phyloP scores from a whole-genome alignment of 2,113 vertebrate genomes.

The Epinephelus moara region DNA sequence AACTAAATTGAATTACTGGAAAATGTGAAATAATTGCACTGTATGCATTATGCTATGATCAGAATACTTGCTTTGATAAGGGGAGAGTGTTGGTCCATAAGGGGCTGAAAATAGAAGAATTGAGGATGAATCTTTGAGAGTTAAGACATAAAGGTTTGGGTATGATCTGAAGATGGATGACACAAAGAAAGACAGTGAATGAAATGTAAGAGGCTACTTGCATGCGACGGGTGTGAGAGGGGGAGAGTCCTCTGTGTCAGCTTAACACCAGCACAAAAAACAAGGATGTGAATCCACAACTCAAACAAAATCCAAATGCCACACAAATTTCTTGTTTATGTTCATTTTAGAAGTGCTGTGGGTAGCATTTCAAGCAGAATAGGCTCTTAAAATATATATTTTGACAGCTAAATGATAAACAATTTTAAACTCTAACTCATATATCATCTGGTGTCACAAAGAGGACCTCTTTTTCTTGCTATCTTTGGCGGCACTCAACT shows the following conservation, averaged over 20 bases:
- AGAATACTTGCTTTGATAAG: constrained; percentile 80
- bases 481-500: neutral
- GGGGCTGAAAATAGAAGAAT: constrained; percentile 57
- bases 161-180: constrained; percentile 1
- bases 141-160: constrained; percentile 1
- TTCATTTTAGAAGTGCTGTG: constrained; percentile 50
- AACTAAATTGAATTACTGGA: constrained; percentile 4
- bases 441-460: neutral
- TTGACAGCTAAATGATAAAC: too few relatives aligned
- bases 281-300: constrained; percentile 33
- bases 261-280: constrained; percentile 66
- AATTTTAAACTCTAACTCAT: neutral
- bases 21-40: neutral
- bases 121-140: constrained; percentile 26
- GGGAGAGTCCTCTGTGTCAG: constrained; percentile 76
- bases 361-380: constrained; percentile 23
- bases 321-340: constrained; percentile 17
- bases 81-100: constrained; percentile 53
- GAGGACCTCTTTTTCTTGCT: neutral
- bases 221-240: constrained; percentile 74
- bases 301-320: constrained; percentile 20
- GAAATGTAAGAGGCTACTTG: constrained; percentile 74
- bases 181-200: constrained; percentile 9
- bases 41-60: constrained; percentile 9
- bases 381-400: too few relatives aligned